Evolutionary conservation across 2,113 vertebrate species (phyloP).

Genomic region (Melanostigma gelatinosum): DNA sequence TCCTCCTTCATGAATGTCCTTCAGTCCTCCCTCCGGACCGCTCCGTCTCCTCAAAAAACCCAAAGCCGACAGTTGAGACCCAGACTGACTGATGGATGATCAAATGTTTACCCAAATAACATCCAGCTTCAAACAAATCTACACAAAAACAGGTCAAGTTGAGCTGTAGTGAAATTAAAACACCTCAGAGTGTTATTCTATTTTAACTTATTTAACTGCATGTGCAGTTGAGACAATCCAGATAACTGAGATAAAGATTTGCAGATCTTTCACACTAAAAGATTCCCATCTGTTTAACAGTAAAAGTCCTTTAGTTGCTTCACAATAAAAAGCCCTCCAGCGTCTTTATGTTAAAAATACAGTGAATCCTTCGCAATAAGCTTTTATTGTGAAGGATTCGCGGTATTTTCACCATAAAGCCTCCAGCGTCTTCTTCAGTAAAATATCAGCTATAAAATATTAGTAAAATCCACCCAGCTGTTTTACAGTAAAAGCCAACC

Average conservation of each 20-base stretch:
- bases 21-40: neutral
- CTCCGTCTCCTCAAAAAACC: neutral
- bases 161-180: too few relatives aligned
- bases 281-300: neutral
- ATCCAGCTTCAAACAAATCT: too few relatives aligned
- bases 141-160: neutral
- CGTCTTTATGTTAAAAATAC: neutral
- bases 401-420: too few relatives aligned
- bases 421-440: too few relatives aligned
- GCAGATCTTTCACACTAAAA: neutral
- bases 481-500: neutral
- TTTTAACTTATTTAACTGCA: too few relatives aligned
- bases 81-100: neutral
- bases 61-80: neutral
- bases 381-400: too few relatives aligned
- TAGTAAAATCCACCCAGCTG: neutral
- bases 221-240: too few relatives aligned
- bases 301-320: neutral
- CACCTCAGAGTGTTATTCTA: too few relatives aligned
- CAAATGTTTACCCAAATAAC: too few relatives aligned
- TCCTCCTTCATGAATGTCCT: slow-evolving; percentile 19
- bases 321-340: neutral
- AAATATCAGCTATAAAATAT: too few relatives aligned
- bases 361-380: too few relatives aligned
- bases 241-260: too few relatives aligned